These are phyloP conservation scores for Aurelia sp. DNA, from an alignment of 30 jellyfish, hydroid and myxozoan species.

Conservation along the genomic window DNA sequence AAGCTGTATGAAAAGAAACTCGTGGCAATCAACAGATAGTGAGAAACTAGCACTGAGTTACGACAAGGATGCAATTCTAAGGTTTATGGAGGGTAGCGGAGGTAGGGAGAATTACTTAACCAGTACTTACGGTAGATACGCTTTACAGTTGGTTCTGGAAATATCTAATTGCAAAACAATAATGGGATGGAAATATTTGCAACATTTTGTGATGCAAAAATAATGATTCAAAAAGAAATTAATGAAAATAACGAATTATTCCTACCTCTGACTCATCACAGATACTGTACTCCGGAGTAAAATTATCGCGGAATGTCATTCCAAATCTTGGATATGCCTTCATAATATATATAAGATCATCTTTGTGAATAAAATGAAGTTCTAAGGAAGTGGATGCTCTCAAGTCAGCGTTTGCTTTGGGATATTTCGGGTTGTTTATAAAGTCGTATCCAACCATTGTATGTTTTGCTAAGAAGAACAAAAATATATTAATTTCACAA, in stretches of 20 bases:
- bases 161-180: too few species aligned
- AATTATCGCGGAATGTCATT: conserved; percentile 39
- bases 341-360: conserved; percentile 67
- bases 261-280: conserved; percentile 89
- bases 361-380: conserved; percentile 81
- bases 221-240: too few species aligned
- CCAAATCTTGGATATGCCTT: conserved; percentile 85
- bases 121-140: too few species aligned
- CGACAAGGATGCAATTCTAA: too few species aligned
- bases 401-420: conserved; percentile 85
- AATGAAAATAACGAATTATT: too few species aligned
- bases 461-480: conserved; percentile 62
- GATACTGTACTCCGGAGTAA: conserved; percentile 59
- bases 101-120: too few species aligned
- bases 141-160: too few species aligned
- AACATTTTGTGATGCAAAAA: too few species aligned
- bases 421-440: conserved; percentile 56
- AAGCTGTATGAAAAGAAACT: not conserved
- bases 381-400: conserved; percentile 78
- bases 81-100: too few species aligned
- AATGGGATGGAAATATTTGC: too few species aligned
- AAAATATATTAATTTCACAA: not conserved
- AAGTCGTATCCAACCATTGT: conserved; percentile 86
- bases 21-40: not conserved
- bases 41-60: too few species aligned